Evolutionary conservation across 2,797 vertebrate species (phyloP).

Genomic region (Xyrichtys novacula): DNA sequence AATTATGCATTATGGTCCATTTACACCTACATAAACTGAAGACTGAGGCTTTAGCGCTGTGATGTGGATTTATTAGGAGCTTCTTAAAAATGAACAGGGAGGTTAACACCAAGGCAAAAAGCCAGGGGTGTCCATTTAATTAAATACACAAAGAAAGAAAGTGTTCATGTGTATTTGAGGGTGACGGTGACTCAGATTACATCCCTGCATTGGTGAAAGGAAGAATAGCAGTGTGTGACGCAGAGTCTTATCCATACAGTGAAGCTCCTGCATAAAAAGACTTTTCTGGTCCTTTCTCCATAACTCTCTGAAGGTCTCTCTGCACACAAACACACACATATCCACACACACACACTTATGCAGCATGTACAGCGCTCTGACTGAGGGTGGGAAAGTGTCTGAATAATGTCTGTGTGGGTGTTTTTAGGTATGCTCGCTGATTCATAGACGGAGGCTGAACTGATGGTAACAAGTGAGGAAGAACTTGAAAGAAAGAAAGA

Average conservation of each 20-base stretch:
- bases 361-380: conserved; percentile 8
- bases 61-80: neutral
- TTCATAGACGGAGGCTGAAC: conserved; percentile 27
- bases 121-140: no score
- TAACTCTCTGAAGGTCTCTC: conserved; percentile 37
- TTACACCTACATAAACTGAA: no score
- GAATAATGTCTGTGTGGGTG: conserved; percentile 36
- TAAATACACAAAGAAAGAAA: neutral
- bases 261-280: conserved; percentile 7
- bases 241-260: conserved; percentile 25
- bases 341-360: neutral
- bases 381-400: conserved; percentile 14
- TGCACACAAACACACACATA: conserved; percentile 1
- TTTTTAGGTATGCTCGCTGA: conserved; percentile 11
- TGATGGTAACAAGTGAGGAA: conserved; percentile 23
- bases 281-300: conserved; percentile 21
- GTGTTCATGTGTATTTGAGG: neutral
- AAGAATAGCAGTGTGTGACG: conserved; percentile 40
- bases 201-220: conserved; percentile 19
- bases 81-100: conserved; percentile 40
- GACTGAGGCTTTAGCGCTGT: no score
- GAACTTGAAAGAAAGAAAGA: neutral
- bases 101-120: conserved; percentile 70
- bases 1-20: no score
- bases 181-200: conserved; percentile 26